Evolutionary conservation across 1,140 invertebrate genomes (phyloP).

Genomic region (Drosophila kepulauana): DNA sequence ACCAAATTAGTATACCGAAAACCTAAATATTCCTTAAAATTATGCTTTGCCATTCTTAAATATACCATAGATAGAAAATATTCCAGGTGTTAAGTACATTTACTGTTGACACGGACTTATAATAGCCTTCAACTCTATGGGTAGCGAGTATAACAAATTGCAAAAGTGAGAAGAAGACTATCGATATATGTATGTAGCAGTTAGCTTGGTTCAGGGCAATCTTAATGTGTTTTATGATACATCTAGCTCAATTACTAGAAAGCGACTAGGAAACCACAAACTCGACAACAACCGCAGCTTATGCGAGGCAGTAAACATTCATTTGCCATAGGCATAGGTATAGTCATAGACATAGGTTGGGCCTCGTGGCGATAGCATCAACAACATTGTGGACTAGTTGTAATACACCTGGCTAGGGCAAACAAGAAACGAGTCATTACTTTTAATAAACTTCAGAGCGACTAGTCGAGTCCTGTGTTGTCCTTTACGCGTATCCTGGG

Average conservation of each 20-base stretch:
- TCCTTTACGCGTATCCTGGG: constrained; percentile 33
- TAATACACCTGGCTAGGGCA: constrained; percentile 27
- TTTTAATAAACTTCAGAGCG: constrained; percentile 66
- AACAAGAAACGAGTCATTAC: constrained; percentile 70
- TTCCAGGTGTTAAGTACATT: too few relatives aligned
- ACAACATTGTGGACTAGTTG: constrained; percentile 5
- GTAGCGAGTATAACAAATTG: too few relatives aligned
- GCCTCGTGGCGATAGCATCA: constrained; percentile 4
- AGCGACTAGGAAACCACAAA: constrained; percentile 2
- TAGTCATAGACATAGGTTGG: not conserved
- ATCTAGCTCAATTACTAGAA: not conserved
- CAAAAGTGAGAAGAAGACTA: too few relatives aligned
- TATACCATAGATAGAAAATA: too few relatives aligned
- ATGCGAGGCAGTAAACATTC: constrained; percentile 59
- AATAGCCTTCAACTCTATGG: too few relatives aligned
- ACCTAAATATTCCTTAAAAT: not conserved
- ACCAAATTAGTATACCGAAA: too few relatives aligned
- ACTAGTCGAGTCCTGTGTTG: constrained; percentile 21
- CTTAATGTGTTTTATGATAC: not conserved
- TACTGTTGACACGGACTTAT: too few relatives aligned
- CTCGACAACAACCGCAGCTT: constrained; percentile 15
- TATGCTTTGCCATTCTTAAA: not conserved
- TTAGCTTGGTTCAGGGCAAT: not conserved
- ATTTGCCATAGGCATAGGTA: constrained; percentile 36
- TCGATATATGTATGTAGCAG: too few relatives aligned